Percentiles rank a stretch among this genome's conserved stretches.
Conservation (phyloP, 2,113 vertebrate species). For the Misgurnus anguillicaudatus region DNA sequence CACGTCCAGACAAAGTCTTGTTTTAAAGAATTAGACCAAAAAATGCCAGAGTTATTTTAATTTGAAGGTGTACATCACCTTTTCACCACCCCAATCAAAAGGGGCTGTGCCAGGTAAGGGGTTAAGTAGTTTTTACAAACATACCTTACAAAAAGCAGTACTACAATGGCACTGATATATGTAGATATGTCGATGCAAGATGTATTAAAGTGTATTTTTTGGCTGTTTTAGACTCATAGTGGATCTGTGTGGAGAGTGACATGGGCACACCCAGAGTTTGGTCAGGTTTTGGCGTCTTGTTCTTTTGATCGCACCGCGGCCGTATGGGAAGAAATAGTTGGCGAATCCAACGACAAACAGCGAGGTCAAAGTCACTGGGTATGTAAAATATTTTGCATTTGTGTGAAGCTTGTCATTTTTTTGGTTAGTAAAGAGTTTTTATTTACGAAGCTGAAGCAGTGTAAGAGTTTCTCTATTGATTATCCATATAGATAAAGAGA, state of each 20-base stretch:
- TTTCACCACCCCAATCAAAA: no score
- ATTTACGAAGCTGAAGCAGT: background rate
- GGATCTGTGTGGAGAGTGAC: conserved; percentile 98
- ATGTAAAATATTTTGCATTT: conserved; percentile 48
- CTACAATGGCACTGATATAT: no score
- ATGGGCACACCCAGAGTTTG: conserved; percentile 97
- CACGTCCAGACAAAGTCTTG: no score
- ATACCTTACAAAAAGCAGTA: no score
- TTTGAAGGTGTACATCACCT: no score
- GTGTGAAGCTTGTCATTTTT: no score
- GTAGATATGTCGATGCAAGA: no score
- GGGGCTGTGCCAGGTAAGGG: no score
- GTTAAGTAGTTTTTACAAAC: no score
- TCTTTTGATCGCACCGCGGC: conserved; percentile 96
- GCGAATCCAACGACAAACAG: conserved; percentile 97
- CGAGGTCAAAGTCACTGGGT: conserved; percentile 98
- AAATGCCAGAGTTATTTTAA: no score
- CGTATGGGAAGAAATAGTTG: conserved; percentile 98
- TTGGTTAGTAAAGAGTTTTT: background rate
- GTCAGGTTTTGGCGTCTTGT: conserved; percentile 94
- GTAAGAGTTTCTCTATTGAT: background rate
- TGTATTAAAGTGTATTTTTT: background rate
- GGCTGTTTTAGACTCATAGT: conserved; percentile 84
- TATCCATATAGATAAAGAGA: conserved; percentile 86
- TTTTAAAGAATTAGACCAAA: no score